Base-by-base conservation (phyloP, 2,888 invertebrate species). In the Metallyticus violacea region DNA sequence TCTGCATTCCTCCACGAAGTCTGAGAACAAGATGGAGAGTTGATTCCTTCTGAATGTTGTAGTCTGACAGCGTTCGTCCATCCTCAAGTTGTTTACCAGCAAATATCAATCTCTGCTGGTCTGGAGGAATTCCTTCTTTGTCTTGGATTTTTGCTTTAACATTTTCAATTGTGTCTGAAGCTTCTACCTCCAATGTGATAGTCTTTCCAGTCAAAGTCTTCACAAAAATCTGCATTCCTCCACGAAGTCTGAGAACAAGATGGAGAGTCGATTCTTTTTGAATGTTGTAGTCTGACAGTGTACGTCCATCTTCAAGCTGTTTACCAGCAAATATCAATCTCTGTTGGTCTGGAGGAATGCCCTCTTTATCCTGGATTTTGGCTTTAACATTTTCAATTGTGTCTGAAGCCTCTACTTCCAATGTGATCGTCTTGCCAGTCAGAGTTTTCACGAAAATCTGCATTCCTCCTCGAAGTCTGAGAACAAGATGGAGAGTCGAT, bases 71-170 rank as follows among this genome's bases (percentile, higher is more conserved):
- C 26, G 98, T 98, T 88, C 97, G 96, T 9, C 97, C 98, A 95
- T 98, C 98, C 93, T 98, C 98, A 90, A 98, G 92, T 92, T 98
- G 98, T 92, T 98, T 98, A 89, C 98, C 98, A 90, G 97, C 97
- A 91, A 98, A 98, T 91, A 97, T 97, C 89, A 93, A 88, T 86
- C 93, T 90, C 90, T 93, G 93, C 89, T 93, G 93, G 89, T 93
- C 92, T 90, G 90, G 90, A 26, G 89, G 89, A 76, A 90, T 90
- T 0, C 90, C 90, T 29, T 90, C 90, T 86, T 90, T 90, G 76
- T 90, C 90, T 86, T 91, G 91, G 79, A 91, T 91, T 86, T 91
- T 91, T 0, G 91, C 90, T 89, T 93, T 93, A 9, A 93, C 93
- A 90, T 93, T 93, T 89, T 93, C 93, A 88, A 93, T 93, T 1